phyloP scores from a whole-genome alignment of 2,888 invertebrate species.

The Liposcelis brunnea region DNA sequence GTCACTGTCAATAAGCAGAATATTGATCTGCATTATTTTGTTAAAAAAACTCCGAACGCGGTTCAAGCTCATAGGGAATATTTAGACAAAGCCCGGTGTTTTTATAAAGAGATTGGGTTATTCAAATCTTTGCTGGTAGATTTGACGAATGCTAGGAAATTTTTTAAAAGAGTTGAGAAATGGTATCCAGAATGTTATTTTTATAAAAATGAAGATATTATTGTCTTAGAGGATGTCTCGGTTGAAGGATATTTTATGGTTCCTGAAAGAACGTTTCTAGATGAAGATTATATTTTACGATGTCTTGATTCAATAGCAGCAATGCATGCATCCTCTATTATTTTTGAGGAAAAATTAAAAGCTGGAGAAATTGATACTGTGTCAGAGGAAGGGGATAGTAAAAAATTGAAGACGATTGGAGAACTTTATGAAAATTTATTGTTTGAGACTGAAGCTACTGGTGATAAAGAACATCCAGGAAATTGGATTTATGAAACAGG shows the following conservation, averaged over 20 bases:
- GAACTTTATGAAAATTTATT: neutral
- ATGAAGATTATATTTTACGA: neutral
- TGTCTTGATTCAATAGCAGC: neutral
- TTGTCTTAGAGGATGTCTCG: neutral
- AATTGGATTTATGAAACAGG: constrained; percentile 2
- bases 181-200: neutral
- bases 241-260: neutral
- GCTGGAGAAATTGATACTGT: too few relatives aligned
- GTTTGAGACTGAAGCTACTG: constrained; percentile 4
- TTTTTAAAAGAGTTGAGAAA: neutral
- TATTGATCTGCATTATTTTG: neutral
- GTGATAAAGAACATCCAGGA: neutral
- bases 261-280: neutral
- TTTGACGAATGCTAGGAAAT: neutral
- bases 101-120: neutral
- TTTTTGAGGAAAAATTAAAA: neutral
- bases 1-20: neutral
- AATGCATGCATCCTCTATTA: neutral
- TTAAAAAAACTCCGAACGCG: neutral
- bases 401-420: neutral
- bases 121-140: neutral
- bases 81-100: neutral
- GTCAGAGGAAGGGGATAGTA: too few relatives aligned
- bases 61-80: neutral
- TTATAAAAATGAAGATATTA: neutral